These are phyloP conservation scores for Abramis brama DNA, from an alignment of 2,113 vertebrate species.

Conservation along the genomic window DNA sequence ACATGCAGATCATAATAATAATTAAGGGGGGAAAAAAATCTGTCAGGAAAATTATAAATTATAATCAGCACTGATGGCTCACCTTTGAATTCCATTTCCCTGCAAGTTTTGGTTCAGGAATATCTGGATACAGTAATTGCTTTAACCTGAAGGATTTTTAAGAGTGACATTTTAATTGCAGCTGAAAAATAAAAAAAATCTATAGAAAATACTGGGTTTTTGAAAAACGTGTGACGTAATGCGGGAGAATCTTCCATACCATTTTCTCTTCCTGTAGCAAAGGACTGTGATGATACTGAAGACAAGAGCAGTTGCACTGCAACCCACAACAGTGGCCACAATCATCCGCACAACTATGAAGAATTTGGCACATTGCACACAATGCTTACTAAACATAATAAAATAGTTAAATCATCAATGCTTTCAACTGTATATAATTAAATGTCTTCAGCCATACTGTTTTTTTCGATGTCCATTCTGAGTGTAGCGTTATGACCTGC, in stretches of 20 bases:
- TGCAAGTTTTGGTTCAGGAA: conserved; percentile 47
- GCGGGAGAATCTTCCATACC: conserved; percentile 33
- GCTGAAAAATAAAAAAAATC: not conserved
- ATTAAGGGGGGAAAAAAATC: not conserved
- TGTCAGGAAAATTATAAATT: not conserved
- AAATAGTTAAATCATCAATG: not conserved
- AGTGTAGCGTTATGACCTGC: not conserved
- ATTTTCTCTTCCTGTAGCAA: conserved; percentile 27
- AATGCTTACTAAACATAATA: not conserved
- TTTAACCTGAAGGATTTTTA: conserved; percentile 48
- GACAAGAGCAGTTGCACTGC: not conserved
- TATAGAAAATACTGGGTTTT: not conserved
- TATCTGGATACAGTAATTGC: conserved; percentile 41
- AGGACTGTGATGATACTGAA: conserved; percentile 16
- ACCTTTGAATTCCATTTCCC: conserved; percentile 44
- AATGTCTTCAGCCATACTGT: conserved; percentile 42
- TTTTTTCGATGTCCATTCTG: not conserved
- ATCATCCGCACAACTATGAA: conserved; percentile 35
- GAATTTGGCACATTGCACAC: not conserved
- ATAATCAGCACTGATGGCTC: not conserved
- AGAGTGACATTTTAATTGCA: not conserved
- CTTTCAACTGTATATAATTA: not conserved
- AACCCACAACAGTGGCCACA: not conserved
- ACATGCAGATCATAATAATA: not conserved
- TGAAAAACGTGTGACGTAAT: not conserved